These are phyloP conservation scores for Drosophila suzukii DNA, from an alignment of 1,140 invertebrate genomes.

Conservation along the genomic window DNA sequence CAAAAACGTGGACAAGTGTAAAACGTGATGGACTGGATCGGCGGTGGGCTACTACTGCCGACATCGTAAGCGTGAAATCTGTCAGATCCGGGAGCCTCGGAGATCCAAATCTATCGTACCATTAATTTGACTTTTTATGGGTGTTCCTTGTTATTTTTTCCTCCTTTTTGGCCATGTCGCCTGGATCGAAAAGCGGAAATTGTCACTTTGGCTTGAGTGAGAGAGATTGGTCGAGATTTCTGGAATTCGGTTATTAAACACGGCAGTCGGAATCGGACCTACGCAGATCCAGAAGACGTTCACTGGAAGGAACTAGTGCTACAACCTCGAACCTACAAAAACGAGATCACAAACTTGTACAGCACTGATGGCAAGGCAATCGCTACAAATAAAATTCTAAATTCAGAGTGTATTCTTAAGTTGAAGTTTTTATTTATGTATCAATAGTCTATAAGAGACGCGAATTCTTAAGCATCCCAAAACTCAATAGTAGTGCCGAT, in stretches of 20 bases:
- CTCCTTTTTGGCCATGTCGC: constrained; percentile 5
- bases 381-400: no score
- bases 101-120: constrained; percentile 42
- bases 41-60: not conserved
- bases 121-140: constrained; percentile 84
- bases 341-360: no score
- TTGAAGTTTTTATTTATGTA: no score
- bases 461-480: no score
- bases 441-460: no score
- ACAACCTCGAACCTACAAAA: not conserved
- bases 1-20: constrained; percentile 37
- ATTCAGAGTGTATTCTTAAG: no score
- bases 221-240: not conserved
- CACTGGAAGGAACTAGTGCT: not conserved
- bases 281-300: constrained; percentile 17
- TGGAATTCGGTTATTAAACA: constrained; percentile 73
- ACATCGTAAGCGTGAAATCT: constrained; percentile 78
- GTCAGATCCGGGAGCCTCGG: constrained; percentile 17
- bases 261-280: constrained; percentile 50
- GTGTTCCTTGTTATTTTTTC: constrained; percentile 28
- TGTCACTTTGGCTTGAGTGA: constrained; percentile 42
- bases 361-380: no score
- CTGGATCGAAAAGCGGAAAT: constrained; percentile 52
- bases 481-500: no score
- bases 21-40: constrained; percentile 41